phyloP scores from a whole-genome alignment of 2,888 invertebrate species.

The Stramonita haemastoma region DNA sequence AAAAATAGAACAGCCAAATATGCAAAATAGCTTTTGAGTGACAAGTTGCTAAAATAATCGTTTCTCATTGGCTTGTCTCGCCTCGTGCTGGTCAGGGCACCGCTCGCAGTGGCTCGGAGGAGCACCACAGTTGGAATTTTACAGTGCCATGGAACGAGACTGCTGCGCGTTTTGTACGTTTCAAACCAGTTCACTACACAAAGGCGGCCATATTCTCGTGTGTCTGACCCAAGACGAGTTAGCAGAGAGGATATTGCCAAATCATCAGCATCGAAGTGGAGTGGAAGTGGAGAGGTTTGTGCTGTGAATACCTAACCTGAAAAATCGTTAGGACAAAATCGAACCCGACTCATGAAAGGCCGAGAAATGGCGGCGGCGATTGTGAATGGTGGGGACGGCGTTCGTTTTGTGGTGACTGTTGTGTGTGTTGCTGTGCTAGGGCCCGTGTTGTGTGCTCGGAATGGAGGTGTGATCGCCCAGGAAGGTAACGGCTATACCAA shows the following conservation, averaged over 20 bases:
- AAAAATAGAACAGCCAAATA: slow-evolving; percentile 53
- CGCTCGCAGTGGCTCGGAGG: slow-evolving; percentile 34
- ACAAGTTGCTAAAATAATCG: slow-evolving; percentile 42
- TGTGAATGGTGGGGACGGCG: slow-evolving; percentile 26
- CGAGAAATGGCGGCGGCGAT: slow-evolving; percentile 47
- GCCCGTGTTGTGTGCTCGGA: slow-evolving; percentile 34
- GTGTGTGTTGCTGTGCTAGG: slow-evolving; percentile 42
- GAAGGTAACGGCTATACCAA: slow-evolving; percentile 39
- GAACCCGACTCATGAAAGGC: neutral
- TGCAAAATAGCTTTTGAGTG: slow-evolving; percentile 45
- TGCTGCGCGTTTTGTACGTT: slow-evolving; percentile 51
- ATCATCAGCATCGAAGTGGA: neutral
- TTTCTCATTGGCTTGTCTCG: slow-evolving; percentile 32
- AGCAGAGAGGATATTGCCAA: neutral
- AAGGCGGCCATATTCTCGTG: slow-evolving; percentile 62
- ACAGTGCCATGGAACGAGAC: slow-evolving; percentile 59
- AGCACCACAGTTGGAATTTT: slow-evolving; percentile 47
- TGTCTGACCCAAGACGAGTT: neutral
- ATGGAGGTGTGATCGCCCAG: slow-evolving; percentile 37
- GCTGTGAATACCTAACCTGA: neutral
- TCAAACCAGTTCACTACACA: slow-evolving; percentile 58
- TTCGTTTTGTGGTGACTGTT: slow-evolving; percentile 34
- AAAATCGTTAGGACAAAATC: neutral
- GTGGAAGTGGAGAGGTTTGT: neutral
- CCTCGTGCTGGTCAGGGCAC: slow-evolving; percentile 32